Percentiles rank a stretch among this genome's conserved stretches.
Evolutionary conservation across 2,113 vertebrate species (phyloP).

Genomic region (Alosa alosa): DNA sequence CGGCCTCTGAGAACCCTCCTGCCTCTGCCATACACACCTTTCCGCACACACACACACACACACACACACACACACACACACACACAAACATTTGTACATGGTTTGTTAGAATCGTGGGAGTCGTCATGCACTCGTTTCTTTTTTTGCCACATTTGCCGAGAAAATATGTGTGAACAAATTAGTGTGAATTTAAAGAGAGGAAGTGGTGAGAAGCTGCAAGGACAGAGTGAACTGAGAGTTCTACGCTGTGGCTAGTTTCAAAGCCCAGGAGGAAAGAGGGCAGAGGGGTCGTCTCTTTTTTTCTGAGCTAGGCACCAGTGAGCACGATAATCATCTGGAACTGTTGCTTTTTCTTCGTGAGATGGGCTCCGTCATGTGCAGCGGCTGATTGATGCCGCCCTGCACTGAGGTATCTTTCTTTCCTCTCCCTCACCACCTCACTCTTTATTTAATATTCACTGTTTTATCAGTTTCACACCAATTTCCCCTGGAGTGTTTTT

Average conservation of each 20-base stretch:
- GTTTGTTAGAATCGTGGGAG: neutral
- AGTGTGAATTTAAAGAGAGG: conserved; percentile 64
- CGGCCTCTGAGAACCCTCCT: conserved; percentile 12
- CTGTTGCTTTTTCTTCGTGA: neutral
- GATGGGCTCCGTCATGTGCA: neutral
- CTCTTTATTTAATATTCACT: conserved; percentile 42
- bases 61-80: neutral
- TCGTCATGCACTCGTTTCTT: conserved; percentile 35
- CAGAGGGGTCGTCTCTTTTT: conserved; percentile 25
- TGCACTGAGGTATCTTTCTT: conserved; percentile 47
- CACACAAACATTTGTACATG: neutral
- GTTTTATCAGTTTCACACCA: conserved; percentile 57
- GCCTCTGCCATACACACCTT: neutral
- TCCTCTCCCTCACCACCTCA: neutral
- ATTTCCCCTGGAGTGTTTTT: conserved; percentile 69
- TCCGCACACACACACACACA: neutral
- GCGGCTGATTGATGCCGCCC: neutral
- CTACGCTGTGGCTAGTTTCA: conserved; percentile 63
- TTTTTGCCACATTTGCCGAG: conserved; percentile 62
- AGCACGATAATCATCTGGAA: conserved; percentile 15
- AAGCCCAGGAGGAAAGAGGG: neutral
- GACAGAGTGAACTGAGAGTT: conserved; percentile 64
- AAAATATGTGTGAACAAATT: conserved; percentile 67
- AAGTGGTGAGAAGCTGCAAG: conserved; percentile 66
- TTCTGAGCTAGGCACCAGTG: conserved; percentile 36